A percentile compares a stretch with the other conserved stretches of the same genome.
These are phyloP conservation scores for Sycophila sp. DNA, from an alignment of 1,140 invertebrate genomes.

Conservation along the genomic window DNA sequence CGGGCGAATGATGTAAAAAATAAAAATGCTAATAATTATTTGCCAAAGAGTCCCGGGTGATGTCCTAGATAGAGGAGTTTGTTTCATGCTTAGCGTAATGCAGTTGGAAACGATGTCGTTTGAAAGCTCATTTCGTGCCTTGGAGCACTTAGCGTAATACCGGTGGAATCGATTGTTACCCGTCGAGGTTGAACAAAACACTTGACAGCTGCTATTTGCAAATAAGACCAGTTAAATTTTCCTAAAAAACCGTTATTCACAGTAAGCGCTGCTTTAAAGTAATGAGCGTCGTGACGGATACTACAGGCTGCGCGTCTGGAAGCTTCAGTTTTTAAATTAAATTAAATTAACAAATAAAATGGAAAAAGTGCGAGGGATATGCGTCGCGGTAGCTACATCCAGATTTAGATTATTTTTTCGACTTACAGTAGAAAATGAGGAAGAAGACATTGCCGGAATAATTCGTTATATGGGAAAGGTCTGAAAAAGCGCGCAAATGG, in stretches of 20 bases:
- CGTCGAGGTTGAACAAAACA: neutral
- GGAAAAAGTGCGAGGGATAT: no score
- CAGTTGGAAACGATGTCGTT: neutral
- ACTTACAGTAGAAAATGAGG: no score
- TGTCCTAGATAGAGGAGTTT: neutral
- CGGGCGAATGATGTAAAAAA: neutral
- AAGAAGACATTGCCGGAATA: no score
- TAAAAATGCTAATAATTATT: neutral
- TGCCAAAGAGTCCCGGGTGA: neutral
- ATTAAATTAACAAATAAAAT: no score
- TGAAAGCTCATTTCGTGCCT: conserved; percentile 4
- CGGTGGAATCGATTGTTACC: conserved; percentile 6
- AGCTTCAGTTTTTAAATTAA: no score
- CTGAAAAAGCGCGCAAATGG: no score
- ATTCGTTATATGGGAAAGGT: no score
- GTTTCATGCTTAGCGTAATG: neutral
- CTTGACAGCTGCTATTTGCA: neutral
- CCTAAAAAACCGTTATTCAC: neutral
- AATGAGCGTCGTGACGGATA: no score
- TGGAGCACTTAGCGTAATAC: conserved; percentile 19
- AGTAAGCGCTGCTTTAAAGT: no score
- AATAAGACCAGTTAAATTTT: neutral
- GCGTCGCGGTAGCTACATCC: no score
- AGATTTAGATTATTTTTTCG: no score
- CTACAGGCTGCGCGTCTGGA: no score